Evolutionary conservation across 37 sponge, comb jelly and placozoan species (phyloP).

Genomic region (Petrosia ficiformis): DNA sequence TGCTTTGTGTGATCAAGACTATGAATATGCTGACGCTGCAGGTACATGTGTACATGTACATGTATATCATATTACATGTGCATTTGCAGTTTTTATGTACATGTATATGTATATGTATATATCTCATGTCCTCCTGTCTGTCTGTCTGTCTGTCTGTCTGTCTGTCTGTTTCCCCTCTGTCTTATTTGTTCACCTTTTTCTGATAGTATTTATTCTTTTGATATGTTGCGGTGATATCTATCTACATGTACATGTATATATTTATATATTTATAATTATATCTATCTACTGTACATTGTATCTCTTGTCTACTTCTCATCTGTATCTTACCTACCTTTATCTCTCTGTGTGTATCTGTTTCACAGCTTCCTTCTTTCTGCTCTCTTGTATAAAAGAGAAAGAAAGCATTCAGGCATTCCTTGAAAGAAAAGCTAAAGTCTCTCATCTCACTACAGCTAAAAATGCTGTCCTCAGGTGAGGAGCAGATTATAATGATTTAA

Average conservation of each 20-base stretch:
- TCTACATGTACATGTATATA: no score
- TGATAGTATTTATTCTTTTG: no score
- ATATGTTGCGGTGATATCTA: no score
- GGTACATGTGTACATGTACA: no score
- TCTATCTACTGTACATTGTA: no score
- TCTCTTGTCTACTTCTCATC: background rate
- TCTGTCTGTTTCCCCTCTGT: no score
- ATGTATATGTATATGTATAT: conserved; percentile 6
- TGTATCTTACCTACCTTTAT: no score
- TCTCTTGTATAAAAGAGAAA: conserved; percentile 28
- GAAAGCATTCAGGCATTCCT: conserved; percentile 6
- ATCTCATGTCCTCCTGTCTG: no score
- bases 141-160: no score
- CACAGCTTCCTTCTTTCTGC: conserved; percentile 56
- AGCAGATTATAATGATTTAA: conserved; percentile 8
- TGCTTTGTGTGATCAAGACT: conserved; percentile 43
- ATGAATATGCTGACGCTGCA: conserved; percentile 43
- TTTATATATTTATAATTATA: no score
- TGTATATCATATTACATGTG: background rate
- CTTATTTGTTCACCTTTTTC: no score
- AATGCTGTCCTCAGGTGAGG: background rate
- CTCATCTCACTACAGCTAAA: background rate
- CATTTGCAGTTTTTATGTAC: background rate
- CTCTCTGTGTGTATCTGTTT: no score
- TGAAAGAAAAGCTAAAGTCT: background rate